phyloP scores from a whole-genome alignment of 2,797 vertebrate species.

The Varecia variegata region DNA sequence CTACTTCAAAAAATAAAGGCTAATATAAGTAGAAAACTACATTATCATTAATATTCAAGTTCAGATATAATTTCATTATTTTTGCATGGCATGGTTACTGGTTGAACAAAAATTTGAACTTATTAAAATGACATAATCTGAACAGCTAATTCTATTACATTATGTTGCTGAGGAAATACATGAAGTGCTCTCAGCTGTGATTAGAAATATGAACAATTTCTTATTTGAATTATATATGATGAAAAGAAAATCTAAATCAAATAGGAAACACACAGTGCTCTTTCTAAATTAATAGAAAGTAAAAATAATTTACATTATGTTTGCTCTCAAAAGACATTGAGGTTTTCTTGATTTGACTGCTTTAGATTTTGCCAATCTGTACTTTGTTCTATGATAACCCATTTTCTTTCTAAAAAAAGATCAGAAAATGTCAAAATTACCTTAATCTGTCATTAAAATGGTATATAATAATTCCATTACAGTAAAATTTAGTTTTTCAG shows the following conservation, averaged over 20 bases:
- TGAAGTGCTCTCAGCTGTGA: not conserved
- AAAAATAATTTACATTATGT: conserved; percentile 50
- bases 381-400: not conserved
- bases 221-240: conserved; percentile 43
- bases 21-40: not conserved
- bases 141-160: conserved; percentile 45
- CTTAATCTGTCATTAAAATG: not conserved
- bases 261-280: not conserved
- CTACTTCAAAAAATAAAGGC: not conserved
- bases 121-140: conserved; percentile 57
- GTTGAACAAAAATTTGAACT: conserved; percentile 49
- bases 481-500: not conserved
- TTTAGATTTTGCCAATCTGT: not conserved
- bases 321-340: not conserved
- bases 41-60: conserved; percentile 42
- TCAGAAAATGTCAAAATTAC: conserved; percentile 15
- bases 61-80: conserved; percentile 35
- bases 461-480: not conserved
- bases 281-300: conserved; percentile 57
- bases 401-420: conserved; percentile 31
- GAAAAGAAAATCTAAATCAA: conserved; percentile 50
- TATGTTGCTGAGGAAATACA: conserved; percentile 48
- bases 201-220: conserved; percentile 56
- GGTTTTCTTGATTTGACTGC: not conserved
- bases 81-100: conserved; percentile 7